phyloP scores from a whole-genome alignment of 2,797 vertebrate genomes.

The Pangasius larnaudii region DNA sequence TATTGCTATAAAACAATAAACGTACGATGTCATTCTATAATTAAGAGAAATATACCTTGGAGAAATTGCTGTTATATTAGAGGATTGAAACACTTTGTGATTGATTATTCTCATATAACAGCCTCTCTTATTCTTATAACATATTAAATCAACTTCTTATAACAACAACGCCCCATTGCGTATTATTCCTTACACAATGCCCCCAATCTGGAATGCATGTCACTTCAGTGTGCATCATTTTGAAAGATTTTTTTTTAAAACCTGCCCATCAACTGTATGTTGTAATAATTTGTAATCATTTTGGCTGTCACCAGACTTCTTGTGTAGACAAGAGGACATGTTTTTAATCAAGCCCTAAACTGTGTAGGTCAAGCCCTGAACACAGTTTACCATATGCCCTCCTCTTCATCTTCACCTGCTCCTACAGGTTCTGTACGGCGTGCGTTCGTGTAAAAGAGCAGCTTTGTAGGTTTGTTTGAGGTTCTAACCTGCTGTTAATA shows the following conservation, averaged over 20 bases:
- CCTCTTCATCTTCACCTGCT: not conserved
- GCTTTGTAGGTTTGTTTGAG: slow-evolving; percentile 27
- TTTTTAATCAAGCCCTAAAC: slow-evolving; percentile 57
- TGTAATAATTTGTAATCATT: slow-evolving; percentile 40
- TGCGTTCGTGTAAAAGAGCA: not conserved
- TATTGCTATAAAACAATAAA: not conserved
- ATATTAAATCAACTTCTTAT: not conserved
- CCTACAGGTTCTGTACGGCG: not conserved
- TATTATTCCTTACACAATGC: not conserved
- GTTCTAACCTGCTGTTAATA: slow-evolving; percentile 37
- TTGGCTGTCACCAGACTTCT: slow-evolving; percentile 65
- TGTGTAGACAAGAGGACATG: slow-evolving; percentile 55
- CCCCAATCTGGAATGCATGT: not conserved
- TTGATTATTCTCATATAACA: no score
- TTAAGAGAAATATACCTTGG: not conserved
- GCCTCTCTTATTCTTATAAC: not conserved
- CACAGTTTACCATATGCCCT: slow-evolving; percentile 15
- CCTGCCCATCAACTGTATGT: not conserved
- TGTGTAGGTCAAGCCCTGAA: slow-evolving; percentile 51
- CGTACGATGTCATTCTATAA: not conserved
- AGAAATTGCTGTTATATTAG: not conserved
- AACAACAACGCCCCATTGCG: not conserved
- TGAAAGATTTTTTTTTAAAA: not conserved
- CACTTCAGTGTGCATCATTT: not conserved
- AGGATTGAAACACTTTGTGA: not conserved